Base-by-base conservation (phyloP, 2,113 vertebrate genomes). In the Scophthalmus maximus region DNA sequence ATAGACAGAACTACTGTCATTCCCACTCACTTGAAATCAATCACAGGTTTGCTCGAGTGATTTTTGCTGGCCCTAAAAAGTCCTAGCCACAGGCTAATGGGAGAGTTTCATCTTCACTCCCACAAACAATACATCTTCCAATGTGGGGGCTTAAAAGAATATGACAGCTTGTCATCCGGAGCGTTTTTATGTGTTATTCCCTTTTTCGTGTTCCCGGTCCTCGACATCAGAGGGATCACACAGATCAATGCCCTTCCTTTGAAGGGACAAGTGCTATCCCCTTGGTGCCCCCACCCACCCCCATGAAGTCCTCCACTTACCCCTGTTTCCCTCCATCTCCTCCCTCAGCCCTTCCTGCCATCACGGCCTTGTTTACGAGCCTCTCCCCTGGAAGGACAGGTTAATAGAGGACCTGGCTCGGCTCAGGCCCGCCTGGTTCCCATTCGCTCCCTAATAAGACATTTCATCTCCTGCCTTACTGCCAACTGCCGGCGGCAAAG, bases 351-450 rank as follows among this genome's bases (percentile, higher is more conserved):
- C 79, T 85, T 89, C 86, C 83, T 89, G 87, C 81, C 86, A 80
- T 85, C 83, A 60, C 3, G 3, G 69, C 72, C 87, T 82, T 87
- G 83, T 93, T 92, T 92, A 93, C 29, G 91, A 92, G 87, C 69
- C 71, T 87, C 76, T 92, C 73, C 73, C 64, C 84, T 89, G 87
- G 78, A 82, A 85, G 75, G 86, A 87, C 83, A 86, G 89, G 83
- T 90, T 91, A 88, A 89, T 89, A 74, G 80, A 89, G 75, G 81
- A 82, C 71, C 88, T 87, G 85, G 90, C 83, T 88, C 76, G 40
- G 64, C 77, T 90, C 87, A 78, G 86, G 83, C 70, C 69, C 50
- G 83, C 81, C 91, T 94, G 92, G 72, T 92, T 93, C 79, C 79
- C 74, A 87, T 91, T 93, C 81, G 6, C 65, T 76, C 63, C 51